Evolutionary conservation across 2,797 vertebrate genomes (phyloP), one percentile per base, ranked within the genome.

Genomic region (Podargus strigoides): DNA sequence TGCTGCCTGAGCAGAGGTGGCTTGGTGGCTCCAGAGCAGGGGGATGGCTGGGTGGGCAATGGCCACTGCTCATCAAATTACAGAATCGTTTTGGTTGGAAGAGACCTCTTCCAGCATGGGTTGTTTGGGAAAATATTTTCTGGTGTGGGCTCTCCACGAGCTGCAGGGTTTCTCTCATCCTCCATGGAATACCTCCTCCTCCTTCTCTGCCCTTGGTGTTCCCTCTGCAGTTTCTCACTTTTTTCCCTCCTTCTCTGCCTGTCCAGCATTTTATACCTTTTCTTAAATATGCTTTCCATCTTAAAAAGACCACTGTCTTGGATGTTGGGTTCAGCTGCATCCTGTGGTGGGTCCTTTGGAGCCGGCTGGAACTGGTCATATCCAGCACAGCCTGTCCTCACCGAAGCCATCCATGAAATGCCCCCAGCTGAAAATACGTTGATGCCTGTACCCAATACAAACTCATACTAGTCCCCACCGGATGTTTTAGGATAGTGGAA

Each of bases 391-490:
- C 7, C 22, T 81, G 21, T 46, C 47, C 6, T 55, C 44, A 39
- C 13, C 53, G 30, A 59, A 4, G 15, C 8, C 46, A 62, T 12
- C 12, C 27, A 30, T 86, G 30, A 14, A 77, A 0, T 0, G n/a
- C 8, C 4, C 2, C 0, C 7, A 8, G 3, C 4, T 66, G 13
- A 63, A 1, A 46, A 10, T 14, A 20, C 5, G 4, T 13, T 50
- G 11, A 74, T 42, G 64, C 4, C 36, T 60, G 9, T 16, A 80
- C 4, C 4, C 18, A 42, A 5, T 30, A 11, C 4, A 89, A 59
- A 34, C 14, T 62, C 53, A 4, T 56, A 60, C 34, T 59, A 5
- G 16, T 7, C 9, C 15, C 19, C 20, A 34, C 13, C 1, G 3
- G 23, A 6, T 34, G 2, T 60, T 60, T 18, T 64, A 27, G 12